Conservation (phyloP, 2,797 vertebrate genomes). For the Parambassis ranga region DNA sequence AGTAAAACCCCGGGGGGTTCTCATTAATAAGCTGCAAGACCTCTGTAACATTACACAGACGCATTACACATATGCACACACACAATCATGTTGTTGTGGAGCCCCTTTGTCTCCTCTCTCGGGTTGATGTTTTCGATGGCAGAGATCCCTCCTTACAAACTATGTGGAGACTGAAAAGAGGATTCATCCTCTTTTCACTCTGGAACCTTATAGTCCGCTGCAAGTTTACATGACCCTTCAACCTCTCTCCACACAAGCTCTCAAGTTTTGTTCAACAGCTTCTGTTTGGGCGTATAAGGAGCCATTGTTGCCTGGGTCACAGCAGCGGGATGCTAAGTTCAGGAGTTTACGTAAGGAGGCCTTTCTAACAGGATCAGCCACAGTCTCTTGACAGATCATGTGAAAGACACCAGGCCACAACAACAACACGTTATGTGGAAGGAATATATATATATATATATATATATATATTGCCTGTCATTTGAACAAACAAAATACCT, state of each 20-base stretch:
- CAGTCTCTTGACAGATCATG: slow-evolving; percentile 63
- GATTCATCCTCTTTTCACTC: slow-evolving; percentile 73
- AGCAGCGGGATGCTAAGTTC: slow-evolving; percentile 72
- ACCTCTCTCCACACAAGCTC: slow-evolving; percentile 71
- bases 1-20: slow-evolving; percentile 51
- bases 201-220: slow-evolving; percentile 65
- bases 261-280: slow-evolving; percentile 69
- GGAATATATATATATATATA: too few species aligned
- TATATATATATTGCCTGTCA: slow-evolving; percentile 68
- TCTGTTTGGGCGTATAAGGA: slow-evolving; percentile 71
- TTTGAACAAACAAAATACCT: slow-evolving; percentile 63
- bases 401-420: slow-evolving; percentile 67
- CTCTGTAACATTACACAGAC: slow-evolving; percentile 40
- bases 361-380: slow-evolving; percentile 57
- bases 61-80: not conserved
- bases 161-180: slow-evolving; percentile 69
- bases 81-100: slow-evolving; percentile 52
- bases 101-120: slow-evolving; percentile 49
- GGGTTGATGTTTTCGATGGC: slow-evolving; percentile 67
- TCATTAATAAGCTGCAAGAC: slow-evolving; percentile 43
- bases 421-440: slow-evolving; percentile 58
- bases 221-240: slow-evolving; percentile 82
- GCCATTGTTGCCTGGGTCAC: slow-evolving; percentile 73
- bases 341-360: slow-evolving; percentile 68
- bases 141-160: slow-evolving; percentile 64